Evolutionary conservation across 1,140 invertebrate genomes (phyloP).

Genomic region (Drosophila kohkoa): DNA sequence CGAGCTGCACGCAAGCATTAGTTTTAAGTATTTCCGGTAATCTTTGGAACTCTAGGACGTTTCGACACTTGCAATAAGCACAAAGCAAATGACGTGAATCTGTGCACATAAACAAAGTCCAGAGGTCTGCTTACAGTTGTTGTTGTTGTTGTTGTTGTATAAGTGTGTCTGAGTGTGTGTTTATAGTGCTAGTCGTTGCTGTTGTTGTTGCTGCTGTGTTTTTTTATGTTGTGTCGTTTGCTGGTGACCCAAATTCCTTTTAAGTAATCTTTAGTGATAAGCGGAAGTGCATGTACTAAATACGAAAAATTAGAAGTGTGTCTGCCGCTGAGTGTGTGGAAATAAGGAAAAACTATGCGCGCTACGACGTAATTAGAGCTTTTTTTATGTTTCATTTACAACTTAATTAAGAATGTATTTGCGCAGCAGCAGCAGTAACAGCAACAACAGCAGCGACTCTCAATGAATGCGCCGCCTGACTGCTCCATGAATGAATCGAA

Average conservation of each 20-base stretch:
- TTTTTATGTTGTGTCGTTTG: conserved; percentile 38
- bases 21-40: not conserved
- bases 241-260: conserved; percentile 67
- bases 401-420: conserved; percentile 78
- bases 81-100: conserved; percentile 16
- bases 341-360: conserved; percentile 49
- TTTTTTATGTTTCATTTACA: conserved; percentile 73
- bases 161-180: conserved; percentile 9
- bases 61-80: conserved; percentile 5
- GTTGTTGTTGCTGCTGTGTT: conserved; percentile 29
- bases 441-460: conserved; percentile 19
- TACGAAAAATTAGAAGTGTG: conserved; percentile 58
- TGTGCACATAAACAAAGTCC: conserved; percentile 14
- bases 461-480: conserved; percentile 42
- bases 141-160: conserved; percentile 2
- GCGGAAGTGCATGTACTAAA: conserved; percentile 73
- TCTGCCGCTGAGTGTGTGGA: conserved; percentile 7
- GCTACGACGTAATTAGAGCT: conserved; percentile 69
- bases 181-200: conserved; percentile 8
- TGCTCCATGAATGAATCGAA: conserved; percentile 54
- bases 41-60: not conserved
- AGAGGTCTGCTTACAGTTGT: conserved; percentile 3
- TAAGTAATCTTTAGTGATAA: conserved; percentile 69
- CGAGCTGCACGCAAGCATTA: not conserved
- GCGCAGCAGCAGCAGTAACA: conserved; percentile 67